phyloP scores from a whole-genome alignment of 2,888 invertebrate species.

The Spodoptera littoralis region DNA sequence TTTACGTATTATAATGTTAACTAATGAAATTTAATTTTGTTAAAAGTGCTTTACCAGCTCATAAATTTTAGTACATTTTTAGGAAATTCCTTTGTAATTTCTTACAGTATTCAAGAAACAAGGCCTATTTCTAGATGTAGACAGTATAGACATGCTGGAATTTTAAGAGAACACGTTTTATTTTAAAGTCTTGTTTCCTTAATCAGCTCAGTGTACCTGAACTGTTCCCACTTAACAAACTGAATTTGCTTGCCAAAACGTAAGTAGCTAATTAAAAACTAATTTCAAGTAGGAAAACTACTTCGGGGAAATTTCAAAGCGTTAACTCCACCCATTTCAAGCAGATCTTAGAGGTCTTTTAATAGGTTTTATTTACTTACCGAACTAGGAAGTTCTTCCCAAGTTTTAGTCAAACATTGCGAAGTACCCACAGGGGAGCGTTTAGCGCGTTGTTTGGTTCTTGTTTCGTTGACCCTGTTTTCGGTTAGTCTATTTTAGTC shows the following conservation, averaged over 20 bases:
- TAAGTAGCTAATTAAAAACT: slow-evolving; percentile 3
- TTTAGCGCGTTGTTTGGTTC: slow-evolving; percentile 16
- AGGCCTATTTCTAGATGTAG: too few species aligned
- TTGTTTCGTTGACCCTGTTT: background rate
- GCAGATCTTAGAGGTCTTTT: background rate
- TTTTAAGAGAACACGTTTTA: too few species aligned
- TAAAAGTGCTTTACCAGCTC: background rate
- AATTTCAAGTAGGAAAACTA: background rate
- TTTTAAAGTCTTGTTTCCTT: background rate
- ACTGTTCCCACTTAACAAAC: slow-evolving; percentile 2
- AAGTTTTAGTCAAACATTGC: slow-evolving; percentile 19
- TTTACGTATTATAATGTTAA: slow-evolving; percentile 30
- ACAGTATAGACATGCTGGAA: too few species aligned
- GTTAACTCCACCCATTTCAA: background rate
- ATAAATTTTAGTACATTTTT: background rate
- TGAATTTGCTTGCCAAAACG: background rate
- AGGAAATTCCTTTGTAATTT: too few species aligned
- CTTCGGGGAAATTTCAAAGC: slow-evolving; percentile 1
- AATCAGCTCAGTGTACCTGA: background rate
- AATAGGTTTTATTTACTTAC: slow-evolving; percentile 25
- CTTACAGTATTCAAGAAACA: too few species aligned
- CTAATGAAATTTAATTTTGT: slow-evolving; percentile 12
- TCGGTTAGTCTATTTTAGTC: background rate
- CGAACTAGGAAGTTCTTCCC: slow-evolving; percentile 2
- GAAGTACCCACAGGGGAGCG: slow-evolving; percentile 6